Evolutionary conservation across 2,113 vertebrate genomes (phyloP), one percentile per base, ranked within the genome.

Genomic region (Cottus gobio): DNA sequence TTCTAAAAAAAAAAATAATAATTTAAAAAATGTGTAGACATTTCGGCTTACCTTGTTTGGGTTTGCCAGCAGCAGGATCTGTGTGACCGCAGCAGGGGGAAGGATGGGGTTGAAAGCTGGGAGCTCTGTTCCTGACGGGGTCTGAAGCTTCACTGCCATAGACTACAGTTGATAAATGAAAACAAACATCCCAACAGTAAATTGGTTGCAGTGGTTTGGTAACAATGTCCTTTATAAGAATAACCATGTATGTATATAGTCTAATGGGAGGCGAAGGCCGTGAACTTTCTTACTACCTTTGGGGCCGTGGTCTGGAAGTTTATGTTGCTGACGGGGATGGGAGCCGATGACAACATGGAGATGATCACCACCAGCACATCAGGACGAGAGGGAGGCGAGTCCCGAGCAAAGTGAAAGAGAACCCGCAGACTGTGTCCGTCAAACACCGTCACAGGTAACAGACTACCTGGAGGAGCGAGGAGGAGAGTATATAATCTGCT

Each of bases 321-420:
- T 2, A 99, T 98, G 88, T 96, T 96, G 69, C 94, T 95, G 91
- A 99, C 96, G 12, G 98, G 96, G 58, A 95, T 90, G 0, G 98
- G 97, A 4, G 98, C 97, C 0, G 97, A 99, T 58, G 97, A 99
- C 50, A 99, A 92, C 98, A 99, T 99, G 68, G 98, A 99, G 34
- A 99, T 96, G 85, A 99, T 98, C 75, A 99, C 97, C 85, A 99
- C 98, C 66, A 99, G 94, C 81, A 99, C 95, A 0, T 99, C 97
- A 0, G 96, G 94, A 65, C 96, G 96, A 62, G 95, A 96, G 0
- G 96, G 95, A 50, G 97, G 96, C 0, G 95, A 94, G 79, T 98
- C 96, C 0, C 95, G 95, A 5, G 98, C 97, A 0, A 99, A 99
- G 86, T 99, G 98, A 92, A 98, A 97, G 69, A 99, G 96, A 67